These are phyloP conservation scores for Caenorhabditis japonica DNA, from an alignment of 2,888 invertebrate species.

Conservation along the genomic window DNA sequence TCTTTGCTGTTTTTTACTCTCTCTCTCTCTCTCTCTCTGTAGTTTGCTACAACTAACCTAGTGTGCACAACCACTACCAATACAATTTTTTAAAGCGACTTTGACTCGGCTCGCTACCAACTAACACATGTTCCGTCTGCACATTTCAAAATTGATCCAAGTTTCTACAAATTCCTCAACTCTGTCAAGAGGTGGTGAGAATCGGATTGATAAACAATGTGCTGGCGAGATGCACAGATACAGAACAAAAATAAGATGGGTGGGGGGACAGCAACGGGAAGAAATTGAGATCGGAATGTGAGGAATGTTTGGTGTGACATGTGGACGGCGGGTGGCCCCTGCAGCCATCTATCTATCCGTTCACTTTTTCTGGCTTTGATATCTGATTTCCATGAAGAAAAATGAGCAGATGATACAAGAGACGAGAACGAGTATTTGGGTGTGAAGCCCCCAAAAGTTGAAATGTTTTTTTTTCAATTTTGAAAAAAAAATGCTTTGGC, in stretches of 20 bases:
- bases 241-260: conserved; percentile 12
- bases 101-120: no score
- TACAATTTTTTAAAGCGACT: no score
- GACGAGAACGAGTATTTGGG: no score
- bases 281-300: conserved; percentile 42
- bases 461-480: no score
- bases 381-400: no score
- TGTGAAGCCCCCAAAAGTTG: no score
- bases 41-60: background rate
- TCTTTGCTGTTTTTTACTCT: conserved; percentile 1
- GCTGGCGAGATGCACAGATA: conserved; percentile 33
- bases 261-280: no score
- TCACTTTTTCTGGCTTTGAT: conserved; percentile 26
- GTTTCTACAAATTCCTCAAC: conserved; percentile 28
- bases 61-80: background rate
- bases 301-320: conserved; percentile 50
- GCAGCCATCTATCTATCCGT: conserved; percentile 10
- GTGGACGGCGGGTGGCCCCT: conserved; percentile 16
- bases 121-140: conserved; percentile 34
- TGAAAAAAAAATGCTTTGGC: no score
- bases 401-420: no score
- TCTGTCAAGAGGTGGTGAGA: background rate
- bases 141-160: conserved; percentile 19
- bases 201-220: conserved; percentile 45
- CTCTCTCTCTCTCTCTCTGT: conserved; percentile 2